Evolutionary conservation across 2,797 vertebrate species (phyloP).

Genomic region (Erpetoichthys calabaricus): DNA sequence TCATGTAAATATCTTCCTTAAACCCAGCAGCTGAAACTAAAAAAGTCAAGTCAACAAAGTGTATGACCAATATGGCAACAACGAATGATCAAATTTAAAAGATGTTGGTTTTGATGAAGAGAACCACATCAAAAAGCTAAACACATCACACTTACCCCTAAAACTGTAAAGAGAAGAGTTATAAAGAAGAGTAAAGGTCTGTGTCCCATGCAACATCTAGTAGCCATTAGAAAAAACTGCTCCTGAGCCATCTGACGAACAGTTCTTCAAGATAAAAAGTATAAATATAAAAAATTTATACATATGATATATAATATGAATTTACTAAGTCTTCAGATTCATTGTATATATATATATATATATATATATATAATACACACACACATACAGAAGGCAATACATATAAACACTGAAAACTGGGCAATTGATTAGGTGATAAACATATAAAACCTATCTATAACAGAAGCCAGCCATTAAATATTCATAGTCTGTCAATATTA

Average conservation of each 20-base stretch:
- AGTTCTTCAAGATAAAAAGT: slow-evolving; percentile 50
- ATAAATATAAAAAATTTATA: slow-evolving; percentile 6
- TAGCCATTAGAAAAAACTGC: slow-evolving; percentile 97
- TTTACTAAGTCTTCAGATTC: background rate
- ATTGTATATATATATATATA: slow-evolving; percentile 1
- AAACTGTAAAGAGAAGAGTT: slow-evolving; percentile 92
- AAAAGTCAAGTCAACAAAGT: too few relatives aligned
- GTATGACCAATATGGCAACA: too few relatives aligned
- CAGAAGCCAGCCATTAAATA: too few relatives aligned
- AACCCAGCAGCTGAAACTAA: too few relatives aligned
- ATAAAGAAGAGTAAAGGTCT: slow-evolving; percentile 96
- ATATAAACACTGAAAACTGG: background rate
- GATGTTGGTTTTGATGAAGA: too few relatives aligned
- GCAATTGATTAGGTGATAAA: too few relatives aligned
- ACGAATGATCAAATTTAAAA: too few relatives aligned
- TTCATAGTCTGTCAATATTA: too few relatives aligned
- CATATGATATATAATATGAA: slow-evolving; percentile 2
- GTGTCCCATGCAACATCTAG: slow-evolving; percentile 96
- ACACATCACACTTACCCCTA: slow-evolving; percentile 68
- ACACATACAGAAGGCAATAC: background rate
- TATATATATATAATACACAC: background rate
- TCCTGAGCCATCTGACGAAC: slow-evolving; percentile 98
- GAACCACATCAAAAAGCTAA: too few relatives aligned
- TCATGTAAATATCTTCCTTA: too few relatives aligned
- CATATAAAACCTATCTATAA: too few relatives aligned